Evolutionary conservation across 30 jellyfish, hydroid and myxozoan genomes (phyloP).

Genomic region (Rhopilema esculentum): DNA sequence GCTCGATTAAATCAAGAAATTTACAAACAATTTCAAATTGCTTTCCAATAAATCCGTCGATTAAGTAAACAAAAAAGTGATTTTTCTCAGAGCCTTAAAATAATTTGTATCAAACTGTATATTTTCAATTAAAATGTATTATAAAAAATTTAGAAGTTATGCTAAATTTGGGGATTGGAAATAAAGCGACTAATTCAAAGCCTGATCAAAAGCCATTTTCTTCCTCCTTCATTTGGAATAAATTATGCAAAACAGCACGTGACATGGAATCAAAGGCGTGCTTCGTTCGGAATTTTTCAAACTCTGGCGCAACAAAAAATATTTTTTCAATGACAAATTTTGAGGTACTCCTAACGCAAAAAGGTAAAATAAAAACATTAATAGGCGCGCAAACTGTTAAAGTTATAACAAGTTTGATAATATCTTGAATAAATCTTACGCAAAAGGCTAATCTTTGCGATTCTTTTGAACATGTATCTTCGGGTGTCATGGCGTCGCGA

Average conservation of each 20-base stretch:
- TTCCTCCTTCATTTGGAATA: slow-evolving; percentile 17
- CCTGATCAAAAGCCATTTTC: slow-evolving; percentile 53
- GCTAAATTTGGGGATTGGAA: neutral
- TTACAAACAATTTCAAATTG: too few species aligned
- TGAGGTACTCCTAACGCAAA: neutral
- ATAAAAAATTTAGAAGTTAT: too few species aligned
- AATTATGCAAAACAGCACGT: slow-evolving; percentile 58
- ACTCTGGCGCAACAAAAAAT: neutral
- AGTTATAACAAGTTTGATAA: neutral
- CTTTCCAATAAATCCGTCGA: too few species aligned
- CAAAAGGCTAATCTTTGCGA: slow-evolving; percentile 30
- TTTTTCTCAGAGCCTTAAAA: too few species aligned
- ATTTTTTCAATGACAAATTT: slow-evolving; percentile 9
- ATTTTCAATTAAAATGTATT: too few species aligned
- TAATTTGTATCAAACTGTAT: too few species aligned
- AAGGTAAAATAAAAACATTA: neutral
- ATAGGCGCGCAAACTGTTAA: slow-evolving; percentile 12
- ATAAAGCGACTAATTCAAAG: neutral
- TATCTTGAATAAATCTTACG: slow-evolving; percentile 14
- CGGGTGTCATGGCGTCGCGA: slow-evolving; percentile 61
- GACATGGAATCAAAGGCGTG: slow-evolving; percentile 15
- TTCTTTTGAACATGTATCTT: slow-evolving; percentile 7
- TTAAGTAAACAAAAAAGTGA: too few species aligned
- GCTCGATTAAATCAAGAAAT: too few species aligned
- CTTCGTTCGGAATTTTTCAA: slow-evolving; percentile 16